phyloP scores from a whole-genome alignment of 1,140 invertebrate genomes.

The Nebria ingens region DNA sequence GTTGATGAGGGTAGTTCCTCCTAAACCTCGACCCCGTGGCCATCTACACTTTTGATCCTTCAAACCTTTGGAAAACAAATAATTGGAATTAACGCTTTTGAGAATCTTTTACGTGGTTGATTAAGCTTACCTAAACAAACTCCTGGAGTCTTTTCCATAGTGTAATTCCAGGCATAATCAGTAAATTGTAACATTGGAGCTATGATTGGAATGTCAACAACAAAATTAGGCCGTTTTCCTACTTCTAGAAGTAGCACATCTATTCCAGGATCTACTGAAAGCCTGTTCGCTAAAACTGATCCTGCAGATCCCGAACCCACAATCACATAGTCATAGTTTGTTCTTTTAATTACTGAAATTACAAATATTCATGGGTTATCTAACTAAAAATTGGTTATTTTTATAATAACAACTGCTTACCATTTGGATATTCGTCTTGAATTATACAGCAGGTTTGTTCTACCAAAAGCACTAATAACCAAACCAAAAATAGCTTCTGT shows the following conservation, averaged over 20 bases:
- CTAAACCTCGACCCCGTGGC: slow-evolving; percentile 51
- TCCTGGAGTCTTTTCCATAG: slow-evolving; percentile 49
- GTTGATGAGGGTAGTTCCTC: slow-evolving; percentile 70
- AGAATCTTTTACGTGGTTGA: background rate
- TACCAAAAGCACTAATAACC: too few species aligned
- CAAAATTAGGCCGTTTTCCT: slow-evolving; percentile 55
- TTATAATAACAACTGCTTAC: too few species aligned
- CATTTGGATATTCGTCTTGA: too few species aligned
- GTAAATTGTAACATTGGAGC: slow-evolving; percentile 45
- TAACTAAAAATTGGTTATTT: too few species aligned
- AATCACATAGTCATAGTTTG: slow-evolving; percentile 39
- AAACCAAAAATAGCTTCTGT: too few species aligned
- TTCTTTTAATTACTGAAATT: slow-evolving; percentile 18
- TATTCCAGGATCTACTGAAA: slow-evolving; percentile 38
- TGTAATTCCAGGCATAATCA: slow-evolving; percentile 57
- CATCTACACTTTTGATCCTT: slow-evolving; percentile 40
- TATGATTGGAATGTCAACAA: slow-evolving; percentile 53
- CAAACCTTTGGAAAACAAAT: too few species aligned
- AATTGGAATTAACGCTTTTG: slow-evolving; percentile 14
- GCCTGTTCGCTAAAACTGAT: slow-evolving; percentile 44
- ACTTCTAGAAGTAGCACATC: slow-evolving; percentile 46
- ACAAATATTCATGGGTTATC: too few species aligned
- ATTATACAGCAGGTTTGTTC: too few species aligned
- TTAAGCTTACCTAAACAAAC: slow-evolving; percentile 40
- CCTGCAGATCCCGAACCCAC: slow-evolving; percentile 51